Conservation (phyloP, 2,113 vertebrate genomes). For the Petaurus breviceps region DNA sequence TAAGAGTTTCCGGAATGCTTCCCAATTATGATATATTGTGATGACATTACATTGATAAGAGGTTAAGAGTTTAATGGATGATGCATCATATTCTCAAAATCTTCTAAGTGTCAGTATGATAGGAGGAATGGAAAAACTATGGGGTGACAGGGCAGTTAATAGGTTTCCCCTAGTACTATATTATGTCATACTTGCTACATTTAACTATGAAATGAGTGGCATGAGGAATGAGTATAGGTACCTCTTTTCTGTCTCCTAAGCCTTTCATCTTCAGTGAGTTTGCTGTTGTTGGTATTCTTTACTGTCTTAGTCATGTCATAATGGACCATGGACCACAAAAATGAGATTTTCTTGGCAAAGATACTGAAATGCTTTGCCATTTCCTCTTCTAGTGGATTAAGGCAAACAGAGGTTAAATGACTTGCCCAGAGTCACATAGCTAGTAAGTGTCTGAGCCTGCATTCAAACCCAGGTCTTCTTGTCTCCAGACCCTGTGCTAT, state of each 20-base stretch:
- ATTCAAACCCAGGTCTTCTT: too few species aligned
- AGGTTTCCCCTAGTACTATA: neutral
- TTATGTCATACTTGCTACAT: neutral
- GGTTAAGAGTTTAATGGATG: constrained; percentile 63
- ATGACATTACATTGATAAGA: constrained; percentile 33
- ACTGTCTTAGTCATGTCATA: neutral
- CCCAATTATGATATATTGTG: constrained; percentile 18
- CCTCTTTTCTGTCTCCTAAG: neutral
- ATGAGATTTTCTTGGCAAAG: neutral
- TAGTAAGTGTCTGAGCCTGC: too few species aligned
- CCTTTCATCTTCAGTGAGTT: neutral
- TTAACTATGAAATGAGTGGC: neutral
- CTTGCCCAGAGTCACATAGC: too few species aligned
- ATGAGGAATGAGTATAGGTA: neutral
- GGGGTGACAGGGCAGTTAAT: neutral
- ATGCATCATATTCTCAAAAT: constrained; percentile 60
- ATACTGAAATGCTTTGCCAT: neutral
- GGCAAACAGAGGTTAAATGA: too few species aligned
- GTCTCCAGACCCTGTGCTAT: too few species aligned
- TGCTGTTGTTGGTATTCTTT: too few species aligned
- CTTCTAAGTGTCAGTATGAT: constrained; percentile 16
- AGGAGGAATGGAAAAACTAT: neutral
- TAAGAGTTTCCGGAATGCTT: constrained; percentile 45
- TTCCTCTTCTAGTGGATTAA: neutral
- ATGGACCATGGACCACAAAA: neutral